Base-by-base conservation (phyloP, 1,140 invertebrate genomes). In the Brachionus angularis region DNA sequence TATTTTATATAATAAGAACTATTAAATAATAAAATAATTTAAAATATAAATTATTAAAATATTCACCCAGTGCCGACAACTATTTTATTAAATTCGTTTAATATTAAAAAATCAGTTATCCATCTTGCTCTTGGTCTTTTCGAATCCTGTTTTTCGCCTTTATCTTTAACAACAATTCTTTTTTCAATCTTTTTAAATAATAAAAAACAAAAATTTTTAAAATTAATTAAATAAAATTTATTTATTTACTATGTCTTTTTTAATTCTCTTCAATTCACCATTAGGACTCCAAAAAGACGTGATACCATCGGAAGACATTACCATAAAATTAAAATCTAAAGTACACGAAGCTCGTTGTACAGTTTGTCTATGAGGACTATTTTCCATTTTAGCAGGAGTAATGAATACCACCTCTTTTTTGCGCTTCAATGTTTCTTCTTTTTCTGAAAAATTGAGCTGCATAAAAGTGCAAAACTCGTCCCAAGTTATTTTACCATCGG, bases 401-500 rank as follows among this genome's bases (percentile, higher is more conserved):
- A 77, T 75, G 67, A 82, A 82, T 18, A 74, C 55, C 21, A 81
- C 77, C 36, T 79, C 78, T 52, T 79, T 79, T 14, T 77, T 74
- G 7, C 78, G 69, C 23, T 78, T 74, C 16, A 23, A 64, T 36
- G 12, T 71, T 46, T 80, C 79, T 73, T 80, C 79, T 71, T 80
- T 82, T 73, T 81, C 79, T 0, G 78, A 75, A 75, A 80, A 81
- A 55, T 80, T 77, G 29, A 81, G 74, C 72, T 81, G 80, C 79
- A 82, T 80, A 76, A 81, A 82, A 1, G 79, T 82, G 74, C 80
- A 82, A 70, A 82, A 81, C 72, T 81, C 80, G 73, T 82, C 79
- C 80, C 79, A 81, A 1, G 78, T 78, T 53, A 82, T 80, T 2
- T 72, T 70, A 0, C 78, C 79, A 39, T 79, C 76, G 3, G 78